Base-by-base conservation (phyloP, 1,140 invertebrate genomes). In the Neoseiulus cucumeris region DNA sequence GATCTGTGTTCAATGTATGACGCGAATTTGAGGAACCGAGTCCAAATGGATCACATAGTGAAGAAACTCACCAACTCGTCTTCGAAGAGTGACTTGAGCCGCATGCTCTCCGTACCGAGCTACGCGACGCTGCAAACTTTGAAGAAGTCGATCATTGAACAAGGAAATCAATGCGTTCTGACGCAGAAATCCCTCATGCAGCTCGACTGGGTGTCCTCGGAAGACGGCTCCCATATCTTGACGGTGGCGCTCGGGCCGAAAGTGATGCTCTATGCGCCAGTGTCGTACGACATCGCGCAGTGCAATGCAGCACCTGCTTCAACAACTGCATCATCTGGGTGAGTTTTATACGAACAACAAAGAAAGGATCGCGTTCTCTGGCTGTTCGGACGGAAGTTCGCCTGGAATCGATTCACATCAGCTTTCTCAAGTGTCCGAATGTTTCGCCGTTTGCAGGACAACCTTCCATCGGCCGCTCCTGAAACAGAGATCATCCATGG, bases 161-260 rank as follows among this genome's bases (percentile, higher is more conserved):
- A 89, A 72, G 87, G 87, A 0, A 91, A 91, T 72, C 89, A 88
- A 0, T 91, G 87, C 72, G 86, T 87, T 0, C 72, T 91, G 1
- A 89, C 87, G 0, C 79, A 79, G 69, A 79, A 79, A 70, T 79
- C 79, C 65, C 70, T 79, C 20, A 89, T 98, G 1, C 91, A 95
- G 73, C 75, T 99, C 33, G 95, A 98, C 77, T 99, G 95, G 95
- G 93, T 97, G 2, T 96, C 93, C 0, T 94, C 94, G 69, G 94
- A 98, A 74, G 94, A 99, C 76, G 95, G 95, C 1, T 92, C 91
- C 0, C 94, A 98, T 76, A 91, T 98, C 70, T 76, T 99, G 7
- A 98, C 95, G 0, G 91, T 98, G 0, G 92, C 87, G 0, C 89
- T 98, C 55, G 92, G 92, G 1, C 91, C 90, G 64, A 91, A 95